These are phyloP conservation scores for Lithobates sylvaticus DNA, from an alignment of 2,797 vertebrate genomes.

Conservation along the genomic window DNA sequence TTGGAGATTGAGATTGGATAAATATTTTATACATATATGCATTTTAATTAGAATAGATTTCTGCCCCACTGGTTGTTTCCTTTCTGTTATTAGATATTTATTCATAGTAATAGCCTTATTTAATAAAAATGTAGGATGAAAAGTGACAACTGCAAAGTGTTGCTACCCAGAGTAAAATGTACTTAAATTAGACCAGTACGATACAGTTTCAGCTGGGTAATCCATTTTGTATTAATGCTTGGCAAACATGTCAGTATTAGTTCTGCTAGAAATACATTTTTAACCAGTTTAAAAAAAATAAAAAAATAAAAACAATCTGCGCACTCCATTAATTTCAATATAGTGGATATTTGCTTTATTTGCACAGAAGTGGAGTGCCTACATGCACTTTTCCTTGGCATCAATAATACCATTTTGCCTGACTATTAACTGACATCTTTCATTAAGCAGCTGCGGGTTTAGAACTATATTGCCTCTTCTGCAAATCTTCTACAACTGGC, in stretches of 20 bases:
- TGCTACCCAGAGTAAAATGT: neutral
- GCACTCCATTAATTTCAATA: neutral
- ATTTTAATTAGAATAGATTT: too few species aligned
- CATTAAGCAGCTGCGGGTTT: constrained; percentile 46
- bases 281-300: neutral
- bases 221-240: neutral
- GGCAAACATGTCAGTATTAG: neutral
- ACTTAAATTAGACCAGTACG: neutral
- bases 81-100: too few species aligned
- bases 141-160: too few species aligned
- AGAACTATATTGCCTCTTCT: constrained; percentile 50
- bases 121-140: too few species aligned
- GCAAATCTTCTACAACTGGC: constrained; percentile 41
- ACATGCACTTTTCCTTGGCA: constrained; percentile 14
- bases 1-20: too few species aligned
- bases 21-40: too few species aligned
- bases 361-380: neutral
- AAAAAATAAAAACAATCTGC: neutral
- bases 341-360: neutral
- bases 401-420: constrained; percentile 27
- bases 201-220: neutral
- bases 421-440: constrained; percentile 49
- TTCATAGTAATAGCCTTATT: too few species aligned
- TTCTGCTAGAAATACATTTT: neutral
- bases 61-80: too few species aligned